Evolutionary conservation across 2,113 vertebrate genomes (phyloP).

Genomic region (Pelvicachromis taeniatus): DNA sequence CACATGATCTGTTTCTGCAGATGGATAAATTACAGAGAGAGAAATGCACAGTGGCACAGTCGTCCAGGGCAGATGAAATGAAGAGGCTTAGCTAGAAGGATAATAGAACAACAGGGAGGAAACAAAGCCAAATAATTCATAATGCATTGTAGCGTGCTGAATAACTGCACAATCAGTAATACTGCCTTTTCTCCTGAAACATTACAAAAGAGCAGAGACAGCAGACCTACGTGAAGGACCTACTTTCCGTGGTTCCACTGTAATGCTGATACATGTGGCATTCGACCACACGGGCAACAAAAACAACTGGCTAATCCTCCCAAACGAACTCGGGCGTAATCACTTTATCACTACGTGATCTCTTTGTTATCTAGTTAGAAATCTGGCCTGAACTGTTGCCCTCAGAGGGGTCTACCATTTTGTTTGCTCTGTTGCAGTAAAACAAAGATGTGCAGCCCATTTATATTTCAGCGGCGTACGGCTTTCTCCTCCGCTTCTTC

Average conservation of each 20-base stretch:
- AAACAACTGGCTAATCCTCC: not conserved
- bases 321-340: not conserved
- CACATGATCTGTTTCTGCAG: conserved; percentile 41
- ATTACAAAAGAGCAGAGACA: conserved; percentile 18
- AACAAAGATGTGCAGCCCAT: conserved; percentile 32
- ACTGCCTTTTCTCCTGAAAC: conserved; percentile 12
- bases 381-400: not conserved
- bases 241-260: not conserved
- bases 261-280: not conserved
- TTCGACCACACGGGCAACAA: not conserved
- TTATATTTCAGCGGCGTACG: conserved; percentile 36
- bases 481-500: not conserved
- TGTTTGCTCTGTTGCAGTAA: conserved; percentile 15
- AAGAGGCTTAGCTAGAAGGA: conserved; percentile 49
- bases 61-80: conserved; percentile 42
- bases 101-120: conserved; percentile 32
- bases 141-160: conserved; percentile 31
- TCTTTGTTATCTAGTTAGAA: not conserved
- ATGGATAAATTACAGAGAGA: conserved; percentile 55
- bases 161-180: conserved; percentile 51
- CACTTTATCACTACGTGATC: not conserved
- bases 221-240: conserved; percentile 10
- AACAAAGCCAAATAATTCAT: conserved; percentile 57
- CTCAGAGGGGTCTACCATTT: not conserved
- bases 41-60: conserved; percentile 44